Evolutionary conservation across 2,113 vertebrate genomes (phyloP).

Genomic region (Dolichallabes microphthalmus): DNA sequence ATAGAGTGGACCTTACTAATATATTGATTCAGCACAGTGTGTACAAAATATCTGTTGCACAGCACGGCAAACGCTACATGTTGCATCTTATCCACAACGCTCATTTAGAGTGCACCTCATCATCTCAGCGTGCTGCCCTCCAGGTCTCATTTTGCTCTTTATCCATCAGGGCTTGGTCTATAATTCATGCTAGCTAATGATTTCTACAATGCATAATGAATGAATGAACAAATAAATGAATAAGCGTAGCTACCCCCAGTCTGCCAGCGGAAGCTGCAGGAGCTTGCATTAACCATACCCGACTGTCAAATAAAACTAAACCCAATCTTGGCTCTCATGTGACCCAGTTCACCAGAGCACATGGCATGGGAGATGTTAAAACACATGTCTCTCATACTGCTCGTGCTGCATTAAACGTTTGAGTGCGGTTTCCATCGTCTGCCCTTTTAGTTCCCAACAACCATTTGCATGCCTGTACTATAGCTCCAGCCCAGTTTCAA

Average conservation of each 20-base stretch:
- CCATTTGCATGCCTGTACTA: constrained; percentile 51
- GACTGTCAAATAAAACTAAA: constrained; percentile 60
- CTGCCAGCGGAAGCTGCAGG: not conserved
- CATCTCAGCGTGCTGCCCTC: not conserved
- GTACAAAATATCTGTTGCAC: not conserved
- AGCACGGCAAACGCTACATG: not conserved
- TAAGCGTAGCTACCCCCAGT: not conserved
- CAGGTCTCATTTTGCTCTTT: not conserved
- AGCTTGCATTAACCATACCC: constrained; percentile 22
- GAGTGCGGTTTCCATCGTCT: constrained; percentile 60
- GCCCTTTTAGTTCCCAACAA: constrained; percentile 65
- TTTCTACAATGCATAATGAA: constrained; percentile 8
- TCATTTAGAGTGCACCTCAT: not conserved
- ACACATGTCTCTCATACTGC: constrained; percentile 73
- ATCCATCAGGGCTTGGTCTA: constrained; percentile 3
- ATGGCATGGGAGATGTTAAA: constrained; percentile 68
- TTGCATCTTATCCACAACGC: not conserved
- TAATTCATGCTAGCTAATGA: not conserved
- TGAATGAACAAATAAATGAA: constrained; percentile 32
- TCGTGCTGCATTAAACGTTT: constrained; percentile 62
- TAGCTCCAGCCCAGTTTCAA: constrained; percentile 47
- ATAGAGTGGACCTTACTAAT: not conserved
- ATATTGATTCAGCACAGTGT: not conserved
- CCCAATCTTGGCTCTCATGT: constrained; percentile 60
- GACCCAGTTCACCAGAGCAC: constrained; percentile 64